Evolutionary conservation across 2,888 invertebrate species (phyloP).

Genomic region (Sphaerophoria taeniata): DNA sequence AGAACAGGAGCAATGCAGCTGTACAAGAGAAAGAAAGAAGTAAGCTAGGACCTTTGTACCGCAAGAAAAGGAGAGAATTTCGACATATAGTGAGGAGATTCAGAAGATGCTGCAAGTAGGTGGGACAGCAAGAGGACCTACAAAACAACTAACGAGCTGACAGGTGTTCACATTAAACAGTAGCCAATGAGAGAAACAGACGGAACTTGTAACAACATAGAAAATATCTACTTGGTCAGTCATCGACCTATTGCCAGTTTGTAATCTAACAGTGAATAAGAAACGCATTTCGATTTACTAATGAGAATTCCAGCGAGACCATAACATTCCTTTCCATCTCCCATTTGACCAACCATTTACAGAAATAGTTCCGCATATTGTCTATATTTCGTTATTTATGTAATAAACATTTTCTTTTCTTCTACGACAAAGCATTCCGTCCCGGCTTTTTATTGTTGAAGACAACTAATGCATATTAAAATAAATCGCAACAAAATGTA

Average conservation of each 20-base stretch:
- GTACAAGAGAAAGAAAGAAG: no score
- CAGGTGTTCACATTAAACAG: no score
- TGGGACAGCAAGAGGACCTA: no score
- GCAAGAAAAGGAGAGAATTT: no score
- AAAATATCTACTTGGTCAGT: not conserved
- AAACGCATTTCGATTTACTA: slow-evolving; percentile 7
- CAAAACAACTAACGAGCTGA: no score
- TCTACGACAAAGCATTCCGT: not conserved
- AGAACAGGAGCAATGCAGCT: no score
- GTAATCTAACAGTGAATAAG: not conserved
- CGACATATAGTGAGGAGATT: no score
- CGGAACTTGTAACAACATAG: not conserved
- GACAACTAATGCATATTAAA: slow-evolving; percentile 26
- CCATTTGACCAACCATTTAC: not conserved
- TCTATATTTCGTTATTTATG: slow-evolving; percentile 1
- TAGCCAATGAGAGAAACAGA: not conserved
- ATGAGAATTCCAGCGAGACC: not conserved
- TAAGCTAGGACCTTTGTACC: no score
- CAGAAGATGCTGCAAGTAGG: no score
- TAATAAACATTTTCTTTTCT: slow-evolving; percentile 16
- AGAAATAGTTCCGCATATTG: slow-evolving; percentile 30
- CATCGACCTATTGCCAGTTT: not conserved
- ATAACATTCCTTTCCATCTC: not conserved
- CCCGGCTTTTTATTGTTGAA: slow-evolving; percentile 26
- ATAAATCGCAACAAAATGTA: not conserved